A percentile compares a stretch with the other conserved stretches of the same genome.
Conservation (phyloP, 2,888 invertebrate genomes). For the Spilarctia lutea region DNA sequence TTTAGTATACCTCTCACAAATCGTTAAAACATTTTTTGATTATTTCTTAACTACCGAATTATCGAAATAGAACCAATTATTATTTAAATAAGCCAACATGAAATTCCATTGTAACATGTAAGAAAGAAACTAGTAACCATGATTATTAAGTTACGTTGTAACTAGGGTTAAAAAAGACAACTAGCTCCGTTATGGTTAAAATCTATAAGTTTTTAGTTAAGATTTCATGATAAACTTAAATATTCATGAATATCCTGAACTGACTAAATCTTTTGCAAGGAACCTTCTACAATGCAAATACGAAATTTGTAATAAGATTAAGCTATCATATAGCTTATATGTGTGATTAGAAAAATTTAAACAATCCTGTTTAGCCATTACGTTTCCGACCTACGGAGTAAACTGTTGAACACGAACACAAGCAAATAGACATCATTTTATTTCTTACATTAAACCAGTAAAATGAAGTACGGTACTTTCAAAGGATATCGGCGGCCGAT, state of each 20-base stretch:
- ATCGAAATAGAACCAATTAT: slow-evolving; percentile 41
- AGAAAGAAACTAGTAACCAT: slow-evolving; percentile 56
- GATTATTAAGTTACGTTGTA: slow-evolving; percentile 52
- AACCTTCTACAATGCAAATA: background rate
- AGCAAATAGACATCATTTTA: slow-evolving; percentile 65
- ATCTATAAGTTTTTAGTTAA: slow-evolving; percentile 23
- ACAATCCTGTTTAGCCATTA: slow-evolving; percentile 23
- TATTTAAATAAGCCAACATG: slow-evolving; percentile 52
- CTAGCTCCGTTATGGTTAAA: slow-evolving; percentile 24
- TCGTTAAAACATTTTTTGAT: background rate
- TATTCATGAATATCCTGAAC: background rate
- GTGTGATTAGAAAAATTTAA: slow-evolving; percentile 14
- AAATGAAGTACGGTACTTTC: slow-evolving; percentile 65
- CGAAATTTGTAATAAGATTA: slow-evolving; percentile 8
- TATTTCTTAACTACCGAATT: slow-evolving; percentile 17
- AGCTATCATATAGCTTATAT: background rate
- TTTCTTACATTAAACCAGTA: slow-evolving; percentile 60
- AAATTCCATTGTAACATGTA: slow-evolving; percentile 58
- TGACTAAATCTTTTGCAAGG: background rate
- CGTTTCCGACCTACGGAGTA: slow-evolving; percentile 43
- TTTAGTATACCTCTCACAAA: background rate
- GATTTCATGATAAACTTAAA: background rate
- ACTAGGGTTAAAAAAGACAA: slow-evolving; percentile 27
- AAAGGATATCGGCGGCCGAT: slow-evolving; percentile 71
- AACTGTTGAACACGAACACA: slow-evolving; percentile 50